These are phyloP conservation scores for Eupeodes corollae DNA, from an alignment of 1,140 invertebrate genomes.

Conservation along the genomic window DNA sequence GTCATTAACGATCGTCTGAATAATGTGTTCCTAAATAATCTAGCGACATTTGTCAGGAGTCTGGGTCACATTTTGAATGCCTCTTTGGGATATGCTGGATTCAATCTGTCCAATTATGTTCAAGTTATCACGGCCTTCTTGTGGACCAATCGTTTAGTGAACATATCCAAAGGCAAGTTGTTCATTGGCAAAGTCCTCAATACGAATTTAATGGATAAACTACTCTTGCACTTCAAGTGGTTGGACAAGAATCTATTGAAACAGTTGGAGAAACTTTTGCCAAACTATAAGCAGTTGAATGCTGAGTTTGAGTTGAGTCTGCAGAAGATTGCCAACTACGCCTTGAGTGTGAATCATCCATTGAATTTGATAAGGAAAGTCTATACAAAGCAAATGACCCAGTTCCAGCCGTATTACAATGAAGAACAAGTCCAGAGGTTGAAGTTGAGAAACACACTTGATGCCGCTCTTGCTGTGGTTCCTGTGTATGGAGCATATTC, in stretches of 20 bases:
- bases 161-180: slow-evolving; percentile 15
- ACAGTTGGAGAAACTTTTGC: slow-evolving; percentile 1
- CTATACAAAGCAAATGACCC: slow-evolving; percentile 25
- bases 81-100: slow-evolving; percentile 2
- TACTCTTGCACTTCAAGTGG: slow-evolving; percentile 35
- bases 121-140: slow-evolving; percentile 15
- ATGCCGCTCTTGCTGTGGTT: slow-evolving; percentile 4
- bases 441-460: not conserved
- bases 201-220: slow-evolving; percentile 22
- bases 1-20: slow-evolving; percentile 17
- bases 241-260: slow-evolving; percentile 23
- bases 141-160: slow-evolving; percentile 29
- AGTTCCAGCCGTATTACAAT: slow-evolving; percentile 26
- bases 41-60: slow-evolving; percentile 13
- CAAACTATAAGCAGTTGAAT: not conserved
- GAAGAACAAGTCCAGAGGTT: slow-evolving; percentile 18
- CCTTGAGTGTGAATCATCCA: slow-evolving; percentile 19
- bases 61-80: slow-evolving; percentile 9
- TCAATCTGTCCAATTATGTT: slow-evolving; percentile 11
- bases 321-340: slow-evolving; percentile 12
- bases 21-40: slow-evolving; percentile 18
- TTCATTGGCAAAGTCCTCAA: slow-evolving; percentile 20
- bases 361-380: slow-evolving; percentile 24
- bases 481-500: slow-evolving; percentile 5
- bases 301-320: slow-evolving; percentile 1